Percentiles rank a stretch among this genome's conserved stretches.
Evolutionary conservation across 2,113 vertebrate genomes (phyloP).

Genomic region (Poicephalus gulielmi): DNA sequence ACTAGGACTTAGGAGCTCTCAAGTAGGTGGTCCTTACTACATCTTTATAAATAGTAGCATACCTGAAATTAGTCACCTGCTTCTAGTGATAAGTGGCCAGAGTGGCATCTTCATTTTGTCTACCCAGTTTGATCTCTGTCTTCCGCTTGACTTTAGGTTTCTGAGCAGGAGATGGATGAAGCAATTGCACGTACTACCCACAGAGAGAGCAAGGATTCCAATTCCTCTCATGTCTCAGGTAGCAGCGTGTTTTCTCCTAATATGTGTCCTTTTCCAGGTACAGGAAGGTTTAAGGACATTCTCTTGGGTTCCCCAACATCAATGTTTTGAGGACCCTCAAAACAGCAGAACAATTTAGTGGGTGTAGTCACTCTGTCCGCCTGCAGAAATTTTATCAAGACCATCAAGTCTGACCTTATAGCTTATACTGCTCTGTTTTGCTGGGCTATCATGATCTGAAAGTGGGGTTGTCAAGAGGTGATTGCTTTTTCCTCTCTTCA

Average conservation of each 20-base stretch:
- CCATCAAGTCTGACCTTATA: background rate
- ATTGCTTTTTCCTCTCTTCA: background rate
- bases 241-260: background rate
- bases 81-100: background rate
- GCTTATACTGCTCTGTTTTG: background rate
- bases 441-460: background rate
- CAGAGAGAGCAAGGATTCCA: slow-evolving; percentile 81
- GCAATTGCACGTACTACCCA: slow-evolving; percentile 88
- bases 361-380: background rate
- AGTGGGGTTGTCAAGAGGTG: background rate
- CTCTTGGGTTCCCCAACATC: background rate
- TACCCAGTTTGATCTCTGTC: background rate
- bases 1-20: background rate
- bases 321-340: background rate
- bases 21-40: background rate
- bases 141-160: slow-evolving; percentile 78
- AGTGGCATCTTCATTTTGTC: background rate
- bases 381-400: background rate
- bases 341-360: background rate
- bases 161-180: slow-evolving; percentile 97
- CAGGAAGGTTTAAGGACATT: background rate
- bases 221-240: slow-evolving; percentile 80
- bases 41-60: background rate
- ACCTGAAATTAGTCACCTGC: background rate
- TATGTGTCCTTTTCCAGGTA: background rate